phyloP scores from a whole-genome alignment of 2,888 invertebrate species.

The Mesoligia furuncula region DNA sequence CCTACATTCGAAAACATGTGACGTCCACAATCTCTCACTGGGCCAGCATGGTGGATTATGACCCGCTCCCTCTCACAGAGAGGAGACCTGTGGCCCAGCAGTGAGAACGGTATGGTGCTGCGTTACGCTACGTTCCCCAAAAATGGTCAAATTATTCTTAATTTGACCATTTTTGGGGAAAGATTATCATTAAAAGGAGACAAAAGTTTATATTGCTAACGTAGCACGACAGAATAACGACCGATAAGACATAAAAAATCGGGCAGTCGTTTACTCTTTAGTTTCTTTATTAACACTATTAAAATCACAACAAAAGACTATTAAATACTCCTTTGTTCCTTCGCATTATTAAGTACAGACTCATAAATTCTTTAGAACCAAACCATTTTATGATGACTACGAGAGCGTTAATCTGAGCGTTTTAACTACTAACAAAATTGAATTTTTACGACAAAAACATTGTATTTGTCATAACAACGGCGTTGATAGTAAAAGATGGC shows the following conservation, averaged over 20 bases:
- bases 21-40: neutral
- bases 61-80: neutral
- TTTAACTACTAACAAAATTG: conserved; percentile 61
- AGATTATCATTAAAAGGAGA: neutral
- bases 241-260: conserved; percentile 3
- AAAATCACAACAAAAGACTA: conserved; percentile 35
- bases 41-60: neutral
- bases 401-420: conserved; percentile 58
- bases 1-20: neutral
- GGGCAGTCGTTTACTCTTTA: neutral
- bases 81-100: neutral
- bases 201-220: neutral
- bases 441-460: conserved; percentile 61
- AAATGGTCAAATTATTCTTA: too few relatives aligned
- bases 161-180: neutral
- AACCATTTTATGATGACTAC: conserved; percentile 51
- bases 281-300: conserved; percentile 33
- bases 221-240: neutral
- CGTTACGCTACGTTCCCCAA: too few relatives aligned
- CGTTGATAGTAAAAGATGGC: conserved; percentile 55
- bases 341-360: conserved; percentile 30
- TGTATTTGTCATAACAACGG: conserved; percentile 59
- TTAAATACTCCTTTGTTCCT: conserved; percentile 38
- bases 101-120: neutral
- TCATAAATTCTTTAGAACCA: conserved; percentile 51